phyloP scores from a whole-genome alignment of 2,888 invertebrate species.

The Chymomyza procnemis region DNA sequence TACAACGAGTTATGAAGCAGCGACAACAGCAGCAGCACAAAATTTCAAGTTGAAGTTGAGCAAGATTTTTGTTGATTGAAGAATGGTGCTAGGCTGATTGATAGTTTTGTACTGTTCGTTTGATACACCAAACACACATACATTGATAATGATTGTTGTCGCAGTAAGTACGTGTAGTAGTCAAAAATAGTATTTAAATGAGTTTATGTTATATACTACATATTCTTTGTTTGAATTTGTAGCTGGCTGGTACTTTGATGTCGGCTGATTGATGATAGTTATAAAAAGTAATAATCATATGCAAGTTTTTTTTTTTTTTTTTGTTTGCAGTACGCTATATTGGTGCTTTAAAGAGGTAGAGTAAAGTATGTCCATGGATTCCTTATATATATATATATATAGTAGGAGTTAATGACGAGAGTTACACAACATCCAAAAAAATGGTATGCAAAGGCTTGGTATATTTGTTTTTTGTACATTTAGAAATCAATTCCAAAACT shows the following conservation, averaged over 20 bases:
- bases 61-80: slow-evolving; percentile 34
- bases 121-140: not conserved
- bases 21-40: slow-evolving; percentile 35
- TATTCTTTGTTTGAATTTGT: not conserved
- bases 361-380: slow-evolving; percentile 50
- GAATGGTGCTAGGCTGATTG: slow-evolving; percentile 34
- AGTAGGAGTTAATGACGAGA: slow-evolving; percentile 60
- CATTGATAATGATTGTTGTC: slow-evolving; percentile 6
- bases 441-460: slow-evolving; percentile 36
- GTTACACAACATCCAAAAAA: slow-evolving; percentile 70
- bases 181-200: slow-evolving; percentile 5
- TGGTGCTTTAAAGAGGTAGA: slow-evolving; percentile 39
- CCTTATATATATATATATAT: not conserved
- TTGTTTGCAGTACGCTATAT: slow-evolving; percentile 9
- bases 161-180: slow-evolving; percentile 4
- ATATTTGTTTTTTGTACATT: slow-evolving; percentile 20
- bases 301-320: not conserved
- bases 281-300: not conserved
- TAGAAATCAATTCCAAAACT: slow-evolving; percentile 50
- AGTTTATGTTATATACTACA: not conserved
- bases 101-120: slow-evolving; percentile 13
- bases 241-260: slow-evolving; percentile 8
- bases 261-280: not conserved
- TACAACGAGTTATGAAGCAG: slow-evolving; percentile 33
- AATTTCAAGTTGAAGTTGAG: slow-evolving; percentile 13